These are phyloP conservation scores for Coilia nasus DNA, from an alignment of 2,797 vertebrate species.

Conservation along the genomic window DNA sequence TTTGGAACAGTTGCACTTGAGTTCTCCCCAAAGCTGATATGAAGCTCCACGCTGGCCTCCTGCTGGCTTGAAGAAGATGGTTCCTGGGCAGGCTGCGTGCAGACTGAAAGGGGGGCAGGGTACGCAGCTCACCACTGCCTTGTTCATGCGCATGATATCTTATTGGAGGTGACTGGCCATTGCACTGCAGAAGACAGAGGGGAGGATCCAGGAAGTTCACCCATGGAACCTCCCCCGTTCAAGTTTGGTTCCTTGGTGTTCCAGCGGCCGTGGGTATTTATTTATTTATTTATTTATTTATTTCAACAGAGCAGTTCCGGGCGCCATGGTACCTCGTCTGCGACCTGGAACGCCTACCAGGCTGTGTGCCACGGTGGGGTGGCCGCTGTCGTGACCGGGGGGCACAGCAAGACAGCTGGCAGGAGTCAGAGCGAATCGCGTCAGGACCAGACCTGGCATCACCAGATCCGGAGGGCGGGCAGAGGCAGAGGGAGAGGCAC, in stretches of 20 bases:
- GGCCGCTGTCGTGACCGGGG: slow-evolving; percentile 43
- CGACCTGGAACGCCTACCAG: slow-evolving; percentile 6
- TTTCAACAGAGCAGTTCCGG: slow-evolving; percentile 54
- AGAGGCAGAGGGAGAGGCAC: background rate
- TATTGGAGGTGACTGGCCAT: slow-evolving; percentile 53
- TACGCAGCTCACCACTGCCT: slow-evolving; percentile 56
- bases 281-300: too few species aligned
- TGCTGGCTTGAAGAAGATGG: slow-evolving; percentile 74
- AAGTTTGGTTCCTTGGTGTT: slow-evolving; percentile 64
- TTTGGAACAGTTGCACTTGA: slow-evolving; percentile 63
- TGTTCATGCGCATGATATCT: slow-evolving; percentile 42
- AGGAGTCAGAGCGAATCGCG: slow-evolving; percentile 46
- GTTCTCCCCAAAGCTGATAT: slow-evolving; percentile 70
- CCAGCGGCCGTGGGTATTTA: background rate
- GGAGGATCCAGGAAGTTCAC: slow-evolving; percentile 40
- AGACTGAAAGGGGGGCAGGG: slow-evolving; percentile 51
- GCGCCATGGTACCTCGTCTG: slow-evolving; percentile 15
- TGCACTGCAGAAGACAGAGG: slow-evolving; percentile 38
- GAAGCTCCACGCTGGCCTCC: slow-evolving; percentile 69
- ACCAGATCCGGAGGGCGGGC: slow-evolving; percentile 31
- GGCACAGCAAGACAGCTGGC: slow-evolving; percentile 53
- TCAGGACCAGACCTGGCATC: slow-evolving; percentile 34
- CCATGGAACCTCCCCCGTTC: slow-evolving; percentile 59
- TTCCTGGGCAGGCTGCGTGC: slow-evolving; percentile 65
- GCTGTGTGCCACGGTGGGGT: slow-evolving; percentile 47